Evolutionary conservation across 2,888 invertebrate species (phyloP), one percentile per base, ranked within the genome.

Genomic region (Empis stercorea): DNA sequence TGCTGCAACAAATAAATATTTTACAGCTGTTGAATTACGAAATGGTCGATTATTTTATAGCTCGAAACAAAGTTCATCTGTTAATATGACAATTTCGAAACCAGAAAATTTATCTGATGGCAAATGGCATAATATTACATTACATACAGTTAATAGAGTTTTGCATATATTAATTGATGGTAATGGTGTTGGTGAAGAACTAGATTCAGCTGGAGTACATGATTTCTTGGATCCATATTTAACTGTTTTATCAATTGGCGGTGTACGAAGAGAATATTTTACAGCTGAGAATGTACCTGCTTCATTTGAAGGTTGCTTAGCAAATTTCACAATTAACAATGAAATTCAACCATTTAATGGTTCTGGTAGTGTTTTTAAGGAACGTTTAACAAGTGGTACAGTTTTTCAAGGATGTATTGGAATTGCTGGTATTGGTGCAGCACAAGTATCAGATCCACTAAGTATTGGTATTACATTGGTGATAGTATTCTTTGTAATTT

Each of bases 391-490:
- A 40, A 77, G 78, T 58, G 91, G 91, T 17, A 84, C 84, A 66
- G 77, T 89, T 14, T 71, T 75, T 40, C 71, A 71, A 46, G 88
- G 88, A 14, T 93, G 93, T 62, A 77, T 78, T 50, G 84, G 81
- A 44, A 77, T 80, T 5, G 76, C 84, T 48, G 86, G 85, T 20
- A 77, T 84, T 34, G 87, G 87, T 23, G 77, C 83, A 2, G 80
- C 83, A 0, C 80, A 85, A 54, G 81, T 83, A 5, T 82, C 89
- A 3, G 87, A 89, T 70, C 92, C 92, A 0, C 72, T 95, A 10
- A 89, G 87, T 59, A 89, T 94, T 51, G 95, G 94, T 46, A 85
- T 95, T 49, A 93, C 93, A 1, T 73, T 95, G 30, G 92, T 95
- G 16, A 89, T 94, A 52, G 88, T 91, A 20, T 94, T 96, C 73